phyloP scores from a whole-genome alignment of 1,140 invertebrate species.

The Centruroides vittatus region DNA sequence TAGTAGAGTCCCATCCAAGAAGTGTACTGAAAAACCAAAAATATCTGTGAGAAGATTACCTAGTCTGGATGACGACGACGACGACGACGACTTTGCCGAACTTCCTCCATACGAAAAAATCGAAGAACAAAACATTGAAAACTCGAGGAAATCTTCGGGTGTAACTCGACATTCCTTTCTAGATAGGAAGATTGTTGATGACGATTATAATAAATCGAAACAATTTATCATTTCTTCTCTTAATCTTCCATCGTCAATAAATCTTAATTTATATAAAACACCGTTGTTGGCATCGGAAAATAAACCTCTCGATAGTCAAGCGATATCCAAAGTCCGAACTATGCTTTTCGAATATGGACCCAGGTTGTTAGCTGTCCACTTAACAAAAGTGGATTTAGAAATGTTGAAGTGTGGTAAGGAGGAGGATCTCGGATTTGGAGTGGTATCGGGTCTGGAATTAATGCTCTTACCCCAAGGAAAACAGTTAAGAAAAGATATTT shows the following conservation, averaged over 20 bases:
- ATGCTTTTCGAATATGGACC: slow-evolving; percentile 57
- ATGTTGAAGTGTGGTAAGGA: slow-evolving; percentile 42
- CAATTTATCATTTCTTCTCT: slow-evolving; percentile 19
- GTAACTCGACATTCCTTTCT: slow-evolving; percentile 11
- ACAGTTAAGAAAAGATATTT: slow-evolving; percentile 61
- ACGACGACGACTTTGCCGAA: neutral
- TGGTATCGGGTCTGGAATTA: slow-evolving; percentile 61
- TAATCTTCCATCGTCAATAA: slow-evolving; percentile 43
- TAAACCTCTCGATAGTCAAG: slow-evolving; percentile 67
- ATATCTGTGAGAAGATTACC: neutral
- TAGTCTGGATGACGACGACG: neutral
- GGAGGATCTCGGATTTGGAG: slow-evolving; percentile 44
- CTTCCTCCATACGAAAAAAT: neutral
- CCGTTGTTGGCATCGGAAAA: slow-evolving; percentile 52
- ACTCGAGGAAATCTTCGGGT: neutral
- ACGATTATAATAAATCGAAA: neutral
- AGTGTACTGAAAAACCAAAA: slow-evolving; percentile 2
- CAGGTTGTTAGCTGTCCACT: slow-evolving; percentile 61
- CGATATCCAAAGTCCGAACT: slow-evolving; percentile 59
- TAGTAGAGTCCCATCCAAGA: slow-evolving; percentile 40
- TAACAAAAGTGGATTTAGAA: slow-evolving; percentile 66
- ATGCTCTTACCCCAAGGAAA: slow-evolving; percentile 67
- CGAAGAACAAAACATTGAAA: neutral
- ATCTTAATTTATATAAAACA: slow-evolving; percentile 48
- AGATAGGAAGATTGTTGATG: slow-evolving; percentile 6